Evolutionary conservation across 2,113 vertebrate species (phyloP), one percentile per base, ranked within the genome.

Genomic region (Peromyscus leucopus): DNA sequence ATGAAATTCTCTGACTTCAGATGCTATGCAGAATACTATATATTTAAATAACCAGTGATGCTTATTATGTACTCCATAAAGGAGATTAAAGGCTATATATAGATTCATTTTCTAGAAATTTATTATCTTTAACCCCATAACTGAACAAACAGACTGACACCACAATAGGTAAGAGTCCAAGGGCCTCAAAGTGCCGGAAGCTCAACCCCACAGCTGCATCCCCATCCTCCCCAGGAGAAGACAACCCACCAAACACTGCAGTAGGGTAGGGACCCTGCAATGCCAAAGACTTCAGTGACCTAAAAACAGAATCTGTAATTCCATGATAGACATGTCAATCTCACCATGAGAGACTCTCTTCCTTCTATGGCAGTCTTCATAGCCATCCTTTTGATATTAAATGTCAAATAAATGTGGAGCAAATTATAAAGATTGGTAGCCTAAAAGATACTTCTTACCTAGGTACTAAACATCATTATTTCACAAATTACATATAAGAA

Each of bases 71-170:
- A 26, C 71, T 13, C 12, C 59, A 89, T 57, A 67, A 80, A 89
- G 33, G 8, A 74, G 78, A 76, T 1, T 31, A 74, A 75, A 84
- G 7, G 2, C 39, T 85, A 28, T 21, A 21, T 36, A 55, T 48
- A 46, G 48, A 69, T 95, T 95, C 42, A 55, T 90, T 90, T 94
- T 63, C 90, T 89, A 91, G 55, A 21, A 91, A 78, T 22, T 24
- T 36, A 1, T 65, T 94, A 90, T 76, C 91, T 80, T 94, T 92
- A 92, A 78, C 74, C 57, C 51, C 39, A 85, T 16, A 84, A 69
- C 17, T 94, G 2, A 93, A 92, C 67, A 33, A 91, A 90, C 0
- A n/a, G 28, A 63, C 57, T 16, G 36, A 42, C 13, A 75, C 39
- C 33, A 71, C 0, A 2, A 39, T 67, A 83, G 80, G 10, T 24